Conservation (phyloP, 2,888 invertebrate species). For the Heliconius ethilla region DNA sequence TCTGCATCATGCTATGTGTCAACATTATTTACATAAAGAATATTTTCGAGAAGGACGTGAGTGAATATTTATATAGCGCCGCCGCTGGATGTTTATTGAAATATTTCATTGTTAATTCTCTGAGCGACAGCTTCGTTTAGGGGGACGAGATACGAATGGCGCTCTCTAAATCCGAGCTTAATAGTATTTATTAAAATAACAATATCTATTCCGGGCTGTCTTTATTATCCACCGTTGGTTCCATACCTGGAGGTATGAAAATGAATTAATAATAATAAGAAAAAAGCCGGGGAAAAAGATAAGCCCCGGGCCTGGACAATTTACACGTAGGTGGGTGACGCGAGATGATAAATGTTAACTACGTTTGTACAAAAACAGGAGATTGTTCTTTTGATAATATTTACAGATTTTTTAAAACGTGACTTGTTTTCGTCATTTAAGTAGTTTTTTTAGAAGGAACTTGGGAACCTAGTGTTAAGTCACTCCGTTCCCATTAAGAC, state of each 20-base stretch:
- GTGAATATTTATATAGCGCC: slow-evolving; percentile 75
- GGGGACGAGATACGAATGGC: slow-evolving; percentile 65
- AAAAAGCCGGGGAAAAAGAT: slow-evolving; percentile 53
- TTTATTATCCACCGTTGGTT: too few species aligned
- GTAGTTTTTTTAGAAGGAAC: slow-evolving; percentile 1
- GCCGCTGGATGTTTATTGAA: slow-evolving; percentile 74
- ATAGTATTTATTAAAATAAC: slow-evolving; percentile 78
- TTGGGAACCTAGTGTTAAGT: not conserved
- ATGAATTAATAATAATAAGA: slow-evolving; percentile 38
- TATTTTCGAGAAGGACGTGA: slow-evolving; percentile 72
- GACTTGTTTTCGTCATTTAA: slow-evolving; percentile 34
- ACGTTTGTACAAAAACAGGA: slow-evolving; percentile 67
- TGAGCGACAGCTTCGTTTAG: slow-evolving; percentile 65
- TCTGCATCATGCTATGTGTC: slow-evolving; percentile 71
- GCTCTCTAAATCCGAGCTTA: slow-evolving; percentile 67
- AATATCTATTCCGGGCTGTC: slow-evolving; percentile 59
- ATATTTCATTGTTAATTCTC: slow-evolving; percentile 80
- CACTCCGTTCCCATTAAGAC: not conserved
- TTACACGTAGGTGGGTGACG: slow-evolving; percentile 68
- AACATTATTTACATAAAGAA: slow-evolving; percentile 77
- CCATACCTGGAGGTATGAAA: slow-evolving; percentile 51
- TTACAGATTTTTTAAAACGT: slow-evolving; percentile 49
- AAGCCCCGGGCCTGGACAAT: slow-evolving; percentile 61
- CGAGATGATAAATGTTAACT: slow-evolving; percentile 68
- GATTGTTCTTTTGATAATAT: slow-evolving; percentile 62